Base-by-base conservation (phyloP, 2,113 vertebrate species). In the Isichthys henryi region DNA sequence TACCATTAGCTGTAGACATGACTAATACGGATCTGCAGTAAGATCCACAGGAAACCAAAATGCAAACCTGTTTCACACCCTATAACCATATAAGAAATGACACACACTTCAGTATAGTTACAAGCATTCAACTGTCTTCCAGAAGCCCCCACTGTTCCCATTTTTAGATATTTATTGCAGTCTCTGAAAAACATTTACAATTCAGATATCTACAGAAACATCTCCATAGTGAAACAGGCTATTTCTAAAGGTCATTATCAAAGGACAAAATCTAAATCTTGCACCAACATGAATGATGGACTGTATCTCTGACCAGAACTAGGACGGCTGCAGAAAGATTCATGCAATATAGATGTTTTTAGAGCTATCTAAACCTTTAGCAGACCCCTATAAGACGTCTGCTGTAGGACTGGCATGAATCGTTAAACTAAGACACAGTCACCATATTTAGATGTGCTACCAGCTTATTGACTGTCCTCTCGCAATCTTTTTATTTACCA, bases 361-460 rank as follows among this genome's bases (percentile, higher is more conserved):
- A 53, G 39, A 85, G 50, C 80, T 66, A 43, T 2, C 50, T 85
- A 85, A 86, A 62, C 83, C 50, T 89, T 53, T 85, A 58, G 39
- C 23, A 85, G 49, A 70, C 50, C 43, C n/a, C 43, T 13, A 31
- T 53, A 83, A 84, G 39, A 39, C 5, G 23, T 35, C 3, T 89
- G 56, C 46, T 45, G 1, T 13, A 66, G 83, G 45, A 52, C 9
- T 52, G 11, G 23, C 66, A 58, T 66, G 21, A 85, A 27, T n/a
- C 43, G 86, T 62, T 85, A 46, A 85, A 89, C 80, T 85, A 48
- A 82, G 80, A 39, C 88, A 58, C 52, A 58, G 31, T 46, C 35
- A 45, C 52, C 23, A 62, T n/a, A 89, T 89, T 89, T 89, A 43
- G 39, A 85, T 31, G n/a, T 39, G 80, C 21, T 80, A 84, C 27